Percentiles rank a stretch among this genome's conserved stretches.
These are phyloP conservation scores for Chloroceryle inda DNA, from an alignment of 2,797 vertebrate genomes.

Conservation along the genomic window DNA sequence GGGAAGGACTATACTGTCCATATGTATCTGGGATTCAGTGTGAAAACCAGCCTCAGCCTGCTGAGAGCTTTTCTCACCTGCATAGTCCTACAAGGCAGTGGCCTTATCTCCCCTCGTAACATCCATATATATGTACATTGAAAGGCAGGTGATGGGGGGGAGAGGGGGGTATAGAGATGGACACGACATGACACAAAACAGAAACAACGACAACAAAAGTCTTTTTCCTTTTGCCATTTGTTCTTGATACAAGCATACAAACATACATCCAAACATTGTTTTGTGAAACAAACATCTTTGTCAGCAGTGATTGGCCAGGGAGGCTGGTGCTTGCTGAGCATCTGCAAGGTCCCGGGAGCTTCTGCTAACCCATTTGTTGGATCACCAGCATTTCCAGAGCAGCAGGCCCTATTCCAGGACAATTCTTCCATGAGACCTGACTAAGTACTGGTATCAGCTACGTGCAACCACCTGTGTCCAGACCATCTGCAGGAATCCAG, in stretches of 20 bases:
- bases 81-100: not conserved
- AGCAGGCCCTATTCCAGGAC: not conserved
- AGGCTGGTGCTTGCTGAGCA: fast-evolving
- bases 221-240: not conserved
- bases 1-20: not conserved
- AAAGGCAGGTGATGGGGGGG: not conserved
- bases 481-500: not conserved
- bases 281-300: not conserved
- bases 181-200: too few relatives aligned
- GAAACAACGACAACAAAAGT: too few relatives aligned
- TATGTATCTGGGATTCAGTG: too few relatives aligned
- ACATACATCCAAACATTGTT: too few relatives aligned
- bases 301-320: not conserved
- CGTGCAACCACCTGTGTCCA: not conserved
- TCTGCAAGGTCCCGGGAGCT: not conserved
- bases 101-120: not conserved
- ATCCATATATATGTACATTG: not conserved
- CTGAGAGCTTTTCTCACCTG: too few relatives aligned
- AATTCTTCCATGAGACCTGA: not conserved
- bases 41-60: too few relatives aligned
- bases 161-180: too few relatives aligned
- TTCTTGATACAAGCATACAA: not conserved
- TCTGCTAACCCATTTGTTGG: not conserved
- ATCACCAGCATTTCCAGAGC: not conserved
- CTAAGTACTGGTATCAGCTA: not conserved